phyloP scores from a whole-genome alignment of 2,113 vertebrate species.

The Dromaius novaehollandiae region DNA sequence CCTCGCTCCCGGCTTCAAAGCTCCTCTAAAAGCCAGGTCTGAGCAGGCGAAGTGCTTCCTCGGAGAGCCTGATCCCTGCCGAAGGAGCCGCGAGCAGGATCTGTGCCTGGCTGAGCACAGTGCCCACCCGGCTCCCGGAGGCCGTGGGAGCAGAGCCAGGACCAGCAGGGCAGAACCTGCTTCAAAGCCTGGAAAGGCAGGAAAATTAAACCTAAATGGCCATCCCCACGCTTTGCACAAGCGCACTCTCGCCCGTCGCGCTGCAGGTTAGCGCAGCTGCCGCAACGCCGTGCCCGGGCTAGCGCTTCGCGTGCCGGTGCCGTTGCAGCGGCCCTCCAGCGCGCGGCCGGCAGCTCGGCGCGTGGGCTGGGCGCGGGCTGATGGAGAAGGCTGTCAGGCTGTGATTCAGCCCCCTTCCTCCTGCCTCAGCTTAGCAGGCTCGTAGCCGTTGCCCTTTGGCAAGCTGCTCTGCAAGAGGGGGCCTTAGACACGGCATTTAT shows the following conservation, averaged over 20 bases:
- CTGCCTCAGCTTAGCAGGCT: neutral
- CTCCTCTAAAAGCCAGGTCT: neutral
- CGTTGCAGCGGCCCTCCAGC: neutral
- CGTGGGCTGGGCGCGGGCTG: neutral
- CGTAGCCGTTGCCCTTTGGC: fast-evolving
- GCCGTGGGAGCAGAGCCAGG: too few species aligned
- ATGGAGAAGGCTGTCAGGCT: neutral
- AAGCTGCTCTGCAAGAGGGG: neutral
- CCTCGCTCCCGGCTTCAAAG: neutral
- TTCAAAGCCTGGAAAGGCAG: neutral
- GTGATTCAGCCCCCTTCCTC: neutral
- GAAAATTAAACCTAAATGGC: neutral
- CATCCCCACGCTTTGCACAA: neutral
- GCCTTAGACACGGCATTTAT: neutral
- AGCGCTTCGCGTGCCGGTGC: too few species aligned
- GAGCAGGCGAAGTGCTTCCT: neutral
- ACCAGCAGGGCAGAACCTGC: neutral
- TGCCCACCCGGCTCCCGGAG: neutral
- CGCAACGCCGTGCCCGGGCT: too few species aligned
- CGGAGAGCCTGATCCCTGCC: neutral
- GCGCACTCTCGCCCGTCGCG: neutral
- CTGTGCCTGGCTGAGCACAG: fast-evolving
- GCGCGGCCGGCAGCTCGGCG: neutral
- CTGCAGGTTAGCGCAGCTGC: neutral
- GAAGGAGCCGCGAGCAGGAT: neutral